These are phyloP conservation scores for Saxidomus purpurata DNA, from an alignment of 1,140 invertebrate species.

Conservation along the genomic window DNA sequence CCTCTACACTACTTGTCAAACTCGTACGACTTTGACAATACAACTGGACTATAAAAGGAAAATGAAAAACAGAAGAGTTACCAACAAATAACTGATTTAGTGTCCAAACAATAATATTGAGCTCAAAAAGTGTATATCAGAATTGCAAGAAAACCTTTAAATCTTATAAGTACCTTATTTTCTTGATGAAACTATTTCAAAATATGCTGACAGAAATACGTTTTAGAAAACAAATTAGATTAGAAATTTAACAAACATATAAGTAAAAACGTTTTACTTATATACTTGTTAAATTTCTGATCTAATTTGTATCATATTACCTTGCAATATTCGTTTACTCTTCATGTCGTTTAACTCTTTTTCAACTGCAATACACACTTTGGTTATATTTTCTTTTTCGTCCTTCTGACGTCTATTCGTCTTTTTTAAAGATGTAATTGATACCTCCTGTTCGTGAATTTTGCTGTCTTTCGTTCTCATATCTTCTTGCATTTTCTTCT, in stretches of 20 bases:
- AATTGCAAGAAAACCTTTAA: too few species aligned
- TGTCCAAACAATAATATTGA: background rate
- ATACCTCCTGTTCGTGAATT: background rate
- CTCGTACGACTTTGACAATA: background rate
- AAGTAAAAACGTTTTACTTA: too few species aligned
- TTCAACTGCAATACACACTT: background rate
- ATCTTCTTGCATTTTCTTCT: background rate
- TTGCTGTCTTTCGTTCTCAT: background rate
- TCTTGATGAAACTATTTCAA: too few species aligned
- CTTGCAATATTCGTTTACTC: background rate
- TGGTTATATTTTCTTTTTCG: background rate
- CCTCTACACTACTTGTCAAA: background rate
- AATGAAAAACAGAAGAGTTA: background rate
- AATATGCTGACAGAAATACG: too few species aligned
- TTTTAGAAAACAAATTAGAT: too few species aligned
- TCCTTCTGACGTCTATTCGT: background rate
- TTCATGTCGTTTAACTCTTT: background rate
- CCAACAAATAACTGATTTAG: background rate
- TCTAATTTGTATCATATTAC: too few species aligned
- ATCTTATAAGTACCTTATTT: too few species aligned
- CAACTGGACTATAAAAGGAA: slow-evolving; percentile 1
- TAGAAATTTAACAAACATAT: too few species aligned
- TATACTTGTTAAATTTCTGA: too few species aligned
- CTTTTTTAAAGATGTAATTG: too few species aligned
- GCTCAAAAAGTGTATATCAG: too few species aligned